Evolutionary conservation across 2,113 vertebrate species (phyloP).

Genomic region (Ammodramus savannarum): DNA sequence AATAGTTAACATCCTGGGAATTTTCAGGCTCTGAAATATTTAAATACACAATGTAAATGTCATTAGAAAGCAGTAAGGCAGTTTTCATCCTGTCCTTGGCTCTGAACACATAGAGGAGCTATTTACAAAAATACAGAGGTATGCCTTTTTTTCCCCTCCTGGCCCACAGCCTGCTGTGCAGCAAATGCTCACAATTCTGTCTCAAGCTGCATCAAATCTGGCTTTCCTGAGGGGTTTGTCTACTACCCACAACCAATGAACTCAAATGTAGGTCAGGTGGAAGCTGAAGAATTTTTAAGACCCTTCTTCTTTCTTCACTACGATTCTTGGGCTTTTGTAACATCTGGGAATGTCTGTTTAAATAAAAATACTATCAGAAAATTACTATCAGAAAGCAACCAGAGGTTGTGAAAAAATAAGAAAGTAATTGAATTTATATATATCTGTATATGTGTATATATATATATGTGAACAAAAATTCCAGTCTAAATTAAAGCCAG

Average conservation of each 20-base stretch:
- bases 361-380: not conserved
- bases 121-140: not conserved
- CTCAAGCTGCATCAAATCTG: not conserved
- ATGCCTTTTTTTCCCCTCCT: not conserved
- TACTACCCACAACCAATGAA: not conserved
- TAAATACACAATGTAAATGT: not conserved
- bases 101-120: not conserved
- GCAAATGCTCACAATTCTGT: not conserved
- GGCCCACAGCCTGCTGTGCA: not conserved
- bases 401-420: not conserved
- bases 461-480: not conserved
- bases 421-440: not conserved
- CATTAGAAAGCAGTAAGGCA: not conserved
- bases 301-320: not conserved
- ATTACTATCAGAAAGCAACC: not conserved
- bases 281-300: conserved; percentile 26
- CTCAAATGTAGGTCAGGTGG: conserved; percentile 31
- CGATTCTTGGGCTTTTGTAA: not conserved
- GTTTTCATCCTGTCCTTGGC: not conserved
- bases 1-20: not conserved
- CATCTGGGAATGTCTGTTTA: not conserved
- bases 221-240: conserved; percentile 1
- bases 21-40: not conserved
- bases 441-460: not conserved
- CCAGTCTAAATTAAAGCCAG: not conserved